Base-by-base conservation (phyloP, 2,113 vertebrate genomes). In the Prochilodus magdalenae region DNA sequence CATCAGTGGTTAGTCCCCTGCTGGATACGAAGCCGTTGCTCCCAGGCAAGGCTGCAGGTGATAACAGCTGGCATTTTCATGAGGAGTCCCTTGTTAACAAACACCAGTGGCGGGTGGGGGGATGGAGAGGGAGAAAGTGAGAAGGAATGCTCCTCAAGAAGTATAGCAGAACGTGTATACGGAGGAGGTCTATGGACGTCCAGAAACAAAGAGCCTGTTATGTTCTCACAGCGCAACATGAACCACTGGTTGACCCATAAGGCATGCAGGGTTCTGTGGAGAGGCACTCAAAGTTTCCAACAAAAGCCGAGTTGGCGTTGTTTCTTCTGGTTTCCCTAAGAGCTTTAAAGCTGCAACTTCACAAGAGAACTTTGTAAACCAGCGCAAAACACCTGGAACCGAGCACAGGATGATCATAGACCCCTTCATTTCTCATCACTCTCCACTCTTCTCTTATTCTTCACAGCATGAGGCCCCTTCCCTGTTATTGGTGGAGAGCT, bases 41-140 rank as follows among this genome's bases (percentile, higher is more conserved):
- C 73, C 53, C 75, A 65, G 27, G 69, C 11, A 15, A 59, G 40
- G 30, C 59, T 69, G 60, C 82, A 85, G 8, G 75, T 11, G 30
- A 26, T 73, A 88, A 87, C 51, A 76, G 20, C 86, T 90, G 75
- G 66, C 87, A 84, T 81, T 81, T 86, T 85, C 66, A 83, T 87
- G 88, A 90, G 91, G 90, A 91, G 93, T 93, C 87, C 80, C 53
- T 73, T 53, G 85, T 90, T 85, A 89, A 91, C 80, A 88, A 86
- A 89, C 33, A 81, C 84, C 47, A 36, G 62, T 44, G 80, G 51
- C 84, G n/a, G n/a, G n/a, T n/a, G n/a, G n/a, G n/a, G n/a, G n/a
- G n/a, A n/a, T n/a, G 86, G 75, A 70, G 80, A 84, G 40, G 80
- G 82, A 11, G 73, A 82, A 53, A 73, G 80, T 79, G 82, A 77